Evolutionary conservation across 92 coral and sea anemone species (phyloP).

Genomic region (Metridium senile): DNA sequence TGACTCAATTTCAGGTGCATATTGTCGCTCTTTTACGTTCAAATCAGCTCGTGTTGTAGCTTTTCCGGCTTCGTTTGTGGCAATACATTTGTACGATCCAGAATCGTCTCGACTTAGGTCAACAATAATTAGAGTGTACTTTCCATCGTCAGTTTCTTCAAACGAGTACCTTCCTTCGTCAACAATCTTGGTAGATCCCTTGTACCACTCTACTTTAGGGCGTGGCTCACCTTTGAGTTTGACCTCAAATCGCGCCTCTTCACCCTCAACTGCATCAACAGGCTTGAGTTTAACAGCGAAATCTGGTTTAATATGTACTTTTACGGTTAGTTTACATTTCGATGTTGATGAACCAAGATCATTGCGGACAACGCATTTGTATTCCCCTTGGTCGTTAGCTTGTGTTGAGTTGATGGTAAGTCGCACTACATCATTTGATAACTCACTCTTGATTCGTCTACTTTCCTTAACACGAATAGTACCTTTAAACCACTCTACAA

Average conservation of each 20-base stretch:
- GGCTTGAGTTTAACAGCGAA: slow-evolving; percentile 77
- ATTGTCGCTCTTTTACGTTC: slow-evolving; percentile 69
- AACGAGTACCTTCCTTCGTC: slow-evolving; percentile 63
- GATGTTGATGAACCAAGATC: slow-evolving; percentile 74
- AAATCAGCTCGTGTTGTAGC: slow-evolving; percentile 81
- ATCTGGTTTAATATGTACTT: slow-evolving; percentile 72
- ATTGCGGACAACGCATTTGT: slow-evolving; percentile 81
- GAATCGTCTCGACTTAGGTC: slow-evolving; percentile 65
- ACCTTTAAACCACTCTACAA: slow-evolving; percentile 81
- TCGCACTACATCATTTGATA: slow-evolving; percentile 55
- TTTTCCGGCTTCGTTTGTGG: slow-evolving; percentile 80
- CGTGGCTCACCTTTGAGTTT: slow-evolving; percentile 73
- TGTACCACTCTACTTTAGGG: slow-evolving; percentile 85
- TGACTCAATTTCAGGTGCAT: slow-evolving; percentile 73
- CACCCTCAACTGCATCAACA: slow-evolving; percentile 75
- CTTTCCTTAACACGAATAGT: slow-evolving; percentile 71
- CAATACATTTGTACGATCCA: slow-evolving; percentile 84
- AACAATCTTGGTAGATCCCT: slow-evolving; percentile 70
- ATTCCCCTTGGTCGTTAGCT: slow-evolving; percentile 82
- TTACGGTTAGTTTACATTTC: slow-evolving; percentile 56
- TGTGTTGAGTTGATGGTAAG: slow-evolving; percentile 66
- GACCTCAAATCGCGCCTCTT: slow-evolving; percentile 73
- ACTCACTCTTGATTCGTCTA: slow-evolving; percentile 65
- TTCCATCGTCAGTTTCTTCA: slow-evolving; percentile 50
- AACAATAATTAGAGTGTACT: slow-evolving; percentile 55